Conservation (phyloP, 2,113 vertebrate genomes). For the Reinhardtius hippoglossoides region DNA sequence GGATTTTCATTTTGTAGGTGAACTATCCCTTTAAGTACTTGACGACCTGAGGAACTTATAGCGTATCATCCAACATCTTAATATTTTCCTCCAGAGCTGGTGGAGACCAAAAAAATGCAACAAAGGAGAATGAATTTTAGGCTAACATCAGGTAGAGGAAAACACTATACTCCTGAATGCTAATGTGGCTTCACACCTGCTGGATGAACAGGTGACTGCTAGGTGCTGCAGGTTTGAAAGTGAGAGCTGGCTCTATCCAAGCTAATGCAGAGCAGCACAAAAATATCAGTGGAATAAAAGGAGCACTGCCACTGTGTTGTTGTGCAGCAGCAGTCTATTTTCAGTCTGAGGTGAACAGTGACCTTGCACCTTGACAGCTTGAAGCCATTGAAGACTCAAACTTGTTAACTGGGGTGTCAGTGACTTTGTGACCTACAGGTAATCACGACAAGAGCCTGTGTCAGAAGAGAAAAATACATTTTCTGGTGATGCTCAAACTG, state of each 20-base stretch:
- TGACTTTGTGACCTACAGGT: constrained; percentile 22
- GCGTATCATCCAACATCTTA: no score
- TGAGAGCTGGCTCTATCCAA: background rate
- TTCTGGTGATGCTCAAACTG: background rate
- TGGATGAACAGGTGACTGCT: no score
- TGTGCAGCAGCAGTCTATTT: background rate
- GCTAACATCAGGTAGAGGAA: no score
- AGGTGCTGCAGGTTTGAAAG: background rate
- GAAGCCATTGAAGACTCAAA: constrained; percentile 1
- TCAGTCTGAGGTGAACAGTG: background rate
- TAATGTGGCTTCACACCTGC: no score
- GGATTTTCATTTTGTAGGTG: no score
- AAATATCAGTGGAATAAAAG: background rate
- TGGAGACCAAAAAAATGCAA: no score
- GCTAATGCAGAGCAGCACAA: background rate
- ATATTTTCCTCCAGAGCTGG: no score
- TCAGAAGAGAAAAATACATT: constrained; percentile 10
- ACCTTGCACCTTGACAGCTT: constrained; percentile 11
- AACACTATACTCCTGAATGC: no score
- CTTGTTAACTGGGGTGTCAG: constrained; percentile 22
- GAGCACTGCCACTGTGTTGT: background rate
- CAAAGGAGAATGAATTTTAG: no score
- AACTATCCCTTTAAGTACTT: no score
- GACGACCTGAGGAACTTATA: no score
- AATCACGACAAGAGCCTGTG: background rate